phyloP scores from a whole-genome alignment of 2,888 invertebrate genomes.

The Callyntrura sp. region DNA sequence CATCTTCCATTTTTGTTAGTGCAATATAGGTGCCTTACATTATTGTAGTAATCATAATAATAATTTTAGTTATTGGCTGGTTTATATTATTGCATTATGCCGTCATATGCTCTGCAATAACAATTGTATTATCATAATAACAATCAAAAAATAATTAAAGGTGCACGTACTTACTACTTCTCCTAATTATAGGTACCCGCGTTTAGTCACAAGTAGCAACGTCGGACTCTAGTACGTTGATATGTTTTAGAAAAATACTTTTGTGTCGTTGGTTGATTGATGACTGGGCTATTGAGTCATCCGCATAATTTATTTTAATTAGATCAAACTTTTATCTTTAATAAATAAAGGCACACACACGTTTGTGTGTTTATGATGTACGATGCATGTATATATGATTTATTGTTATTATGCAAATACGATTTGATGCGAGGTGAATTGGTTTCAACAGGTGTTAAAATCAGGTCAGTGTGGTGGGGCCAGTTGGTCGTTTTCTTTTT shows the following conservation, averaged over 20 bases:
- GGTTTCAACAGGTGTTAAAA: constrained; percentile 43
- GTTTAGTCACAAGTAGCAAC: background rate
- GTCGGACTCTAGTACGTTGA: background rate
- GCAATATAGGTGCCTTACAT: background rate
- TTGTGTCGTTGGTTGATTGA: constrained; percentile 43
- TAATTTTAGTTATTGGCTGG: background rate
- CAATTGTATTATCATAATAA: constrained; percentile 5
- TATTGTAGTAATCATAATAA: too few relatives aligned
- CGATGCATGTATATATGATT: constrained; percentile 46
- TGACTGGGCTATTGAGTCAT: constrained; percentile 38
- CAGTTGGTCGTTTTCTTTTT: background rate
- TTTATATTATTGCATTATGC: background rate
- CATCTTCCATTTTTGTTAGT: constrained; percentile 6
- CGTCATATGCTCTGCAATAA: background rate
- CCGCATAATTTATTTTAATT: constrained; percentile 71
- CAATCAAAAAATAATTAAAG: constrained; percentile 23
- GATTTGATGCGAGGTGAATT: constrained; percentile 33
- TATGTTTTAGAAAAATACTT: constrained; percentile 4
- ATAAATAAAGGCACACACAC: background rate
- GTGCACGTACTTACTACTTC: background rate
- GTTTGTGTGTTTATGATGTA: too few relatives aligned
- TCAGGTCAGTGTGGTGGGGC: constrained; percentile 41
- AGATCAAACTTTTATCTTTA: constrained; percentile 34
- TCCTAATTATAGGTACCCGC: background rate
- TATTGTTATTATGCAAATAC: constrained; percentile 63